Evolutionary conservation across 2,888 invertebrate genomes (phyloP), one percentile per base, ranked within the genome.

Genomic region (Dusona sp.): DNA sequence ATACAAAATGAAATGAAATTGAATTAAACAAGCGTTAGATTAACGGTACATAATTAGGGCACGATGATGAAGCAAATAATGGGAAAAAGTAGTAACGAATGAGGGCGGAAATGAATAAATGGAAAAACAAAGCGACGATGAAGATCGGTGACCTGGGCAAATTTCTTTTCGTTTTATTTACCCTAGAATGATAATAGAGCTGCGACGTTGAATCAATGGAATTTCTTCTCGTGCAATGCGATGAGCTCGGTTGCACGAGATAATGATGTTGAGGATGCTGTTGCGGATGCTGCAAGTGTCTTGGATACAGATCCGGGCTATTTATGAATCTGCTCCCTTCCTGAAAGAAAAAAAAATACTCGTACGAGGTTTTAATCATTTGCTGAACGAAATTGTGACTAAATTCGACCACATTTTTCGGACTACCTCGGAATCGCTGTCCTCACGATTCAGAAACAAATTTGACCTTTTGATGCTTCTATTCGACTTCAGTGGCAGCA

Each of bases 341-440:
- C 94, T 93, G 38, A 57, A 68, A 77, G 25, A 51, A 90, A 92
- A 89, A 88, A 92, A 92, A 91, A 92, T 29, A 92, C 93, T 93
- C 91, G 79, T 79, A 86, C 83, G 81, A 87, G 85, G 65, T 68
- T 85, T 89, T 87, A 86, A 77, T 84, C 64, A 57, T 77, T 51
- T 25, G 22, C 51, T 36, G 8, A 3, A 29, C 3, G 48, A 65
- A 22, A 64, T n/a, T 61, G 68, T 29, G 33, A 64, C 29, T 73
- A 74, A 54, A 16, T 85, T 79, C 72, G 78, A 70, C 64, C 22
- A 57, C 65, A 33, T 54, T 65, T 22, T 42, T 67, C n/a, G 61
- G 29, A 54, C 70, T 93, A 94, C 94, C 94, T 94, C 94, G 57
- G 90, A 91, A 78, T 94, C 94, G 88, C 93, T 94, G 78, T 93